Evolutionary conservation across 2,888 invertebrate genomes (phyloP).

Genomic region (Melanostoma mellinum): DNA sequence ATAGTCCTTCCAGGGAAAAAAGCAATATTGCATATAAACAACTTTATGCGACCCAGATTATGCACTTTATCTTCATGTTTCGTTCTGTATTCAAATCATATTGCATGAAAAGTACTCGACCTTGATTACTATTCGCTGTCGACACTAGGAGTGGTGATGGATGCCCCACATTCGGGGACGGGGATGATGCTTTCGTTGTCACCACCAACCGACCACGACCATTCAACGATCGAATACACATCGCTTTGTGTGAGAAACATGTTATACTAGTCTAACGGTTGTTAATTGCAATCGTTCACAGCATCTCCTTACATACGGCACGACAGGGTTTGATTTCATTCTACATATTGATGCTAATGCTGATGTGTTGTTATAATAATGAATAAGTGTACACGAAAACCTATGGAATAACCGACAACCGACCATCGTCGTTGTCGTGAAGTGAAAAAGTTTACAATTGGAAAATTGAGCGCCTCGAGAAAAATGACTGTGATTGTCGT

Average conservation of each 20-base stretch:
- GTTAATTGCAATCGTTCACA: slow-evolving; percentile 42
- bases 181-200: slow-evolving; percentile 55
- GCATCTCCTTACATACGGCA: slow-evolving; percentile 57
- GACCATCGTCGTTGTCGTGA: slow-evolving; percentile 43
- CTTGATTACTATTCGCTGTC: slow-evolving; percentile 67
- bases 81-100: slow-evolving; percentile 62
- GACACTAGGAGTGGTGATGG: slow-evolving; percentile 46
- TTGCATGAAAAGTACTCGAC: slow-evolving; percentile 63
- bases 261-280: slow-evolving; percentile 8
- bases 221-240: slow-evolving; percentile 47
- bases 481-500: slow-evolving; percentile 69
- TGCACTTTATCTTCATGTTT: slow-evolving; percentile 28
- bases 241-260: slow-evolving; percentile 35
- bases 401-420: slow-evolving; percentile 5
- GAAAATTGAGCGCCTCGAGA: slow-evolving; percentile 73
- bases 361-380: slow-evolving; percentile 54
- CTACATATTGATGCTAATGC: slow-evolving; percentile 61
- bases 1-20: not conserved
- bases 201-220: slow-evolving; percentile 16
- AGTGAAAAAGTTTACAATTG: slow-evolving; percentile 68
- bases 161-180: slow-evolving; percentile 68
- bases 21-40: not conserved
- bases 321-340: slow-evolving; percentile 66
- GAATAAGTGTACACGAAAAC: slow-evolving; percentile 36
- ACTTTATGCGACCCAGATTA: slow-evolving; percentile 6